phyloP scores from a whole-genome alignment of 1,140 invertebrate genomes.

The Drosophila bifasciata region DNA sequence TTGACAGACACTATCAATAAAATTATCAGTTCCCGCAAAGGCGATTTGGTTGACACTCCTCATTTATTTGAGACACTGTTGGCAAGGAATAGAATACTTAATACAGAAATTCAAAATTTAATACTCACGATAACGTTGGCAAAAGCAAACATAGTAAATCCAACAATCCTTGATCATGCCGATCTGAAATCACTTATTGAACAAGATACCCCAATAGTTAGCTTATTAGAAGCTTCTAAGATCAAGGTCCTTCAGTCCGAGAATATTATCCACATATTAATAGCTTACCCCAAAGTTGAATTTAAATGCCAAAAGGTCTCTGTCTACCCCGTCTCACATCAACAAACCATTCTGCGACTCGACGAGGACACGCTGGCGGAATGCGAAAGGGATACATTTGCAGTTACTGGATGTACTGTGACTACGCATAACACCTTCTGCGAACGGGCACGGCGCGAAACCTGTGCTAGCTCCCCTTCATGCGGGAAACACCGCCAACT shows the following conservation, averaged over 20 bases:
- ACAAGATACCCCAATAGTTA: constrained; percentile 17
- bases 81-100: constrained; percentile 22
- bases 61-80: constrained; percentile 17
- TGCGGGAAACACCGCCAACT: constrained; percentile 22
- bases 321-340: constrained; percentile 21
- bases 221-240: constrained; percentile 21
- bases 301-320: constrained; percentile 14
- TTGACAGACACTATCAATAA: too few relatives aligned
- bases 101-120: constrained; percentile 14
- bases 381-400: constrained; percentile 19
- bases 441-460: constrained; percentile 16
- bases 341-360: constrained; percentile 27
- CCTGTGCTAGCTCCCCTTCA: constrained; percentile 34
- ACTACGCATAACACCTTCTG: constrained; percentile 19
- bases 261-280: too few relatives aligned
- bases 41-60: constrained; percentile 17
- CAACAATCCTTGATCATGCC: constrained; percentile 16
- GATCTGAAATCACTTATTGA: constrained; percentile 19
- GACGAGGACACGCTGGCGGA: constrained; percentile 32
- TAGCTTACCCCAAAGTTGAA: too few relatives aligned
- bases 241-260: too few relatives aligned
- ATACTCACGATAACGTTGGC: constrained; percentile 27
- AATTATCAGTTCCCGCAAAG: constrained; percentile 6
- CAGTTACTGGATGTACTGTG: constrained; percentile 25
- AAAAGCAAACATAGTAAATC: constrained; percentile 25